Evolutionary conservation across 2,888 invertebrate genomes (phyloP).

Genomic region (Ochropleura plecta): DNA sequence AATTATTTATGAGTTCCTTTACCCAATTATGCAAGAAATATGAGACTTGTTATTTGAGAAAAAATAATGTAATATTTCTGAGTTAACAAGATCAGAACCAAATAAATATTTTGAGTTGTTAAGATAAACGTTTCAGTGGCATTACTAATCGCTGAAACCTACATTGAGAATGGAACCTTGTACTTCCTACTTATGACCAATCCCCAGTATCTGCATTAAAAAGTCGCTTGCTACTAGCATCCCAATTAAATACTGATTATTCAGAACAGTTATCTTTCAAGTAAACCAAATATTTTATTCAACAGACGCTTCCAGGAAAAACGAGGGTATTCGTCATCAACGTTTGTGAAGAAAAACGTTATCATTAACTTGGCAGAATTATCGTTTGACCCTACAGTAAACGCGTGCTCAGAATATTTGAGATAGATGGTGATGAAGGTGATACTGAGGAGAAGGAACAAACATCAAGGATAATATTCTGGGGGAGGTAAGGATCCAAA

Average conservation of each 20-base stretch:
- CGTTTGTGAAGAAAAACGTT: not conserved
- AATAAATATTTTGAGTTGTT: not conserved
- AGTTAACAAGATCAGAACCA: not conserved
- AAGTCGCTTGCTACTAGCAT: constrained; percentile 19
- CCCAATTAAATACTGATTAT: constrained; percentile 3
- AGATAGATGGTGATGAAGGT: constrained; percentile 7
- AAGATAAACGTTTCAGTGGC: not conserved
- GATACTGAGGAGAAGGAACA: not conserved
- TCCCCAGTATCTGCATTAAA: not conserved
- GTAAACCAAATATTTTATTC: constrained; percentile 31
- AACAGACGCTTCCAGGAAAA: constrained; percentile 21
- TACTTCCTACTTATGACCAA: constrained; percentile 9
- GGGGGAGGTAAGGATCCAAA: not conserved
- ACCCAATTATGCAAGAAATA: constrained; percentile 27
- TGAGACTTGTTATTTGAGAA: constrained; percentile 8
- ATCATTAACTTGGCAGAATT: constrained; percentile 29
- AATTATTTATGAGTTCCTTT: constrained; percentile 21
- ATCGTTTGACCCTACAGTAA: constrained; percentile 17
- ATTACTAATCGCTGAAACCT: constrained; percentile 12
- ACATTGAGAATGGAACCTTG: not conserved
- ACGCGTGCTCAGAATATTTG: constrained; percentile 14
- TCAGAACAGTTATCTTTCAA: constrained; percentile 4
- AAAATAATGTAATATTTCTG: not conserved
- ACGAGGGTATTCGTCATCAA: constrained; percentile 5
- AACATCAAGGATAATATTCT: not conserved